Conservation (phyloP, 2,797 vertebrate species). For the Silurus lanzhouensis region DNA sequence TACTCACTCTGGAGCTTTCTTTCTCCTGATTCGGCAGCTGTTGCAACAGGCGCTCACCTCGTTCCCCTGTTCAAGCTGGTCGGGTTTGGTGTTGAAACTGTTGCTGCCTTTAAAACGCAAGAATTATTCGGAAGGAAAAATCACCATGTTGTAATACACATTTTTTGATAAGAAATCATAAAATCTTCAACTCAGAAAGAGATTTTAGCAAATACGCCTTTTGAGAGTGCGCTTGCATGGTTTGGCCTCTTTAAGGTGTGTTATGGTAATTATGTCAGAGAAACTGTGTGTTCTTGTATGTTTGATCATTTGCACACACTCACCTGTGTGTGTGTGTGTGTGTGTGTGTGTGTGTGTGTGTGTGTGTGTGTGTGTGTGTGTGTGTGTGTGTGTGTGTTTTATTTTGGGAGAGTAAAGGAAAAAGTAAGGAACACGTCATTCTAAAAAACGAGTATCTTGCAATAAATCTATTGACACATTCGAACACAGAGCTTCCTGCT, state of each 20-base stretch:
- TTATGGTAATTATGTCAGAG: neutral
- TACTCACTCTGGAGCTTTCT: neutral
- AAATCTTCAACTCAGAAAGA: too few relatives aligned
- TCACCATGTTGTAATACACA: too few relatives aligned
- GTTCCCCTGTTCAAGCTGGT: neutral
- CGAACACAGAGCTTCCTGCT: conserved; percentile 29
- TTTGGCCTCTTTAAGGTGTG: neutral
- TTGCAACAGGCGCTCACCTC: neutral
- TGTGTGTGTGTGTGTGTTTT: conserved; percentile 41
- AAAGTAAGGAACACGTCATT: conserved; percentile 38
- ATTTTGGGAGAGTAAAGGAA: conserved; percentile 8
- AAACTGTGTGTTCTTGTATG: conserved; percentile 17
- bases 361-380: conserved; percentile 32
- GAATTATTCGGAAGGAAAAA: too few relatives aligned
- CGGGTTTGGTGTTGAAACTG: neutral
- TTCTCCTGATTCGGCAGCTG: neutral
- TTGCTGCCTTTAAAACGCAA: too few relatives aligned
- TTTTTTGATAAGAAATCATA: too few relatives aligned
- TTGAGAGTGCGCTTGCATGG: neutral
- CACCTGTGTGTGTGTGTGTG: neutral
- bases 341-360: conserved; percentile 37
- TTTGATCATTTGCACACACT: neutral
- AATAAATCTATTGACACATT: conserved; percentile 49
- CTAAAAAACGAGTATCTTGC: conserved; percentile 39
- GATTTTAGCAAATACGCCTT: neutral